phyloP scores from a whole-genome alignment of 2,113 vertebrate species.

The Solea solea region DNA sequence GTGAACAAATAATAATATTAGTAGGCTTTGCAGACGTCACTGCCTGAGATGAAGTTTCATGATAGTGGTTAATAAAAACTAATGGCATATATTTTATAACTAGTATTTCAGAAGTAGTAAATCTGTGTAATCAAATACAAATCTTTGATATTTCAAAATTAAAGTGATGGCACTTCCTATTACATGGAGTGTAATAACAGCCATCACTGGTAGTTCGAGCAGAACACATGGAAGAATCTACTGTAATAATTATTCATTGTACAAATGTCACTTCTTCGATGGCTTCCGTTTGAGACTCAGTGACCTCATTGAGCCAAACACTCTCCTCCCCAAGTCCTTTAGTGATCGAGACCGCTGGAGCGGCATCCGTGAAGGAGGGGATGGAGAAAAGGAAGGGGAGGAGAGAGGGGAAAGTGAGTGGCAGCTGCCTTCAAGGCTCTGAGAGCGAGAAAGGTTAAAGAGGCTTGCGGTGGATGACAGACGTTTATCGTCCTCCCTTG shows the following conservation, averaged over 20 bases:
- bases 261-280: constrained; percentile 78
- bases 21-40: constrained; percentile 30
- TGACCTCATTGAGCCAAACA: constrained; percentile 84
- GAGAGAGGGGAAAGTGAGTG: constrained; percentile 81
- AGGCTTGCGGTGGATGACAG: constrained; percentile 82
- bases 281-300: constrained; percentile 81
- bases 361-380: constrained; percentile 71
- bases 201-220: constrained; percentile 36
- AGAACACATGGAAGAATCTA: constrained; percentile 27
- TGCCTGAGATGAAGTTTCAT: constrained; percentile 51
- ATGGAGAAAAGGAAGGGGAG: constrained; percentile 82
- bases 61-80: constrained; percentile 8
- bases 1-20: neutral
- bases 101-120: constrained; percentile 13
- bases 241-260: constrained; percentile 24
- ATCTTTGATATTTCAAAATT: constrained; percentile 13
- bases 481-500: constrained; percentile 74
- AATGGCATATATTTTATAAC: constrained; percentile 9
- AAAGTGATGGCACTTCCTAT: constrained; percentile 38
- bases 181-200: constrained; percentile 39
- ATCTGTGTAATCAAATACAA: constrained; percentile 6
- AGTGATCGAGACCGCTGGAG: constrained; percentile 83
- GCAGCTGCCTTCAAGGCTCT: constrained; percentile 81
- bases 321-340: constrained; percentile 82
- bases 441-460: constrained; percentile 82